phyloP scores from a whole-genome alignment of 2,888 invertebrate genomes.

The Synergus itoensis region DNA sequence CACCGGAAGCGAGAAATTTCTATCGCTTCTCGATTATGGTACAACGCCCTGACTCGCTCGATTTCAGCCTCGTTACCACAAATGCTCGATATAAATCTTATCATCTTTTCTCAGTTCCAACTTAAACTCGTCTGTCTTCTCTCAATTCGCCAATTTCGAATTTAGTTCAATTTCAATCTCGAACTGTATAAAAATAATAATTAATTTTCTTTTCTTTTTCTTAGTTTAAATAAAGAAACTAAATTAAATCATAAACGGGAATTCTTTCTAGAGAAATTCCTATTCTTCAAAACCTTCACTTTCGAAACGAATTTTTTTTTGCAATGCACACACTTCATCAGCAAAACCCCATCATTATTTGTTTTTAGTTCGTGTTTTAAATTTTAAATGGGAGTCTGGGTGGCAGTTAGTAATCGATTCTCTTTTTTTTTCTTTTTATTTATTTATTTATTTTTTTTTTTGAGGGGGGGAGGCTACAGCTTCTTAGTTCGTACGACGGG shows the following conservation, averaged over 20 bases:
- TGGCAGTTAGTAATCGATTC: conserved; percentile 35
- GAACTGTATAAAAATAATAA: neutral
- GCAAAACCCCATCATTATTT: conserved; percentile 22
- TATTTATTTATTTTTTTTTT: neutral
- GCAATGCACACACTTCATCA: conserved; percentile 38
- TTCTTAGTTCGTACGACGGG: conserved; percentile 30
- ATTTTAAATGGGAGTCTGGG: conserved; percentile 13
- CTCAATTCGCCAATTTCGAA: neutral
- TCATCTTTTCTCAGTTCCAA: conserved; percentile 2
- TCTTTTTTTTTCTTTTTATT: neutral
- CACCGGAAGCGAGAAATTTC: conserved; percentile 35
- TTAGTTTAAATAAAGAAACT: too few relatives aligned
- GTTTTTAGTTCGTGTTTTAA: neutral
- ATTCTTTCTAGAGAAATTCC: too few relatives aligned
- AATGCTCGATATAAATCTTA: conserved; percentile 27
- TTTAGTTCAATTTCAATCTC: neutral
- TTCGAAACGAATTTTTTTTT: conserved; percentile 8
- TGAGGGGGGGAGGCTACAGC: neutral
- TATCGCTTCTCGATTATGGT: conserved; percentile 41
- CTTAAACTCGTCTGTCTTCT: neutral
- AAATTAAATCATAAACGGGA: too few relatives aligned
- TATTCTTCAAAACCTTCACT: conserved; percentile 5
- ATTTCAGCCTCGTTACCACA: conserved; percentile 30
- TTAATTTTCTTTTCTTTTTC: neutral
- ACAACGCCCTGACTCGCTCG: conserved; percentile 39